Evolutionary conservation across 2,888 invertebrate genomes (phyloP).

Genomic region (Choreutis nemorana): DNA sequence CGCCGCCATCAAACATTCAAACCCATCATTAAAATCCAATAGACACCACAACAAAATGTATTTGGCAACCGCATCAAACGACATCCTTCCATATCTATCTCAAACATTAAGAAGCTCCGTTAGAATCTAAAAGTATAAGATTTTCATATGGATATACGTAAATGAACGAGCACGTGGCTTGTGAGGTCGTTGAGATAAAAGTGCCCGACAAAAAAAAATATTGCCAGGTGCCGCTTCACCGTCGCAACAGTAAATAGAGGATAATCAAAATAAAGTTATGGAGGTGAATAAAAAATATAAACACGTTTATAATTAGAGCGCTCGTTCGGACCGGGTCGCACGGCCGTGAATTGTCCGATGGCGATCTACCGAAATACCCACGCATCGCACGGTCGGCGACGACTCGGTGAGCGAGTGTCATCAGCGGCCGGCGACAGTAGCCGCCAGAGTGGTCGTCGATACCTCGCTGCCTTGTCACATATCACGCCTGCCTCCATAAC

Average conservation of each 20-base stretch:
- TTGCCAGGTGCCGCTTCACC: conserved; percentile 5
- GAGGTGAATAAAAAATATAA: conserved; percentile 59
- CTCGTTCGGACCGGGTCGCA: conserved; percentile 55
- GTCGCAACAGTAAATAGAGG: conserved; percentile 19
- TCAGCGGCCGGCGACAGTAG: conserved; percentile 17
- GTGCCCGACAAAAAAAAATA: no score
- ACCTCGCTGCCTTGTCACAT: no score
- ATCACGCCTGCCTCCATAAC: conserved; percentile 30
- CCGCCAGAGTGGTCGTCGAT: no score
- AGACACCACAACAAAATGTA: no score
- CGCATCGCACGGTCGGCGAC: conserved; percentile 54
- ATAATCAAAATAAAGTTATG: conserved; percentile 41
- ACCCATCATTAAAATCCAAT: no score
- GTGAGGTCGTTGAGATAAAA: conserved; percentile 38
- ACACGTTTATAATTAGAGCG: conserved; percentile 64
- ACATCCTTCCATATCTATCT: no score
- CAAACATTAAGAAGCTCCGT: no score
- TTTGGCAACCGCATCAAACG: no score
- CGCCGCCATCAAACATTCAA: no score
- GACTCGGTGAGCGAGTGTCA: no score
- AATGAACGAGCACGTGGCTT: conserved; percentile 54
- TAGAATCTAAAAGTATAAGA: no score
- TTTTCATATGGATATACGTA: no score
- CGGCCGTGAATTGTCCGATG: conserved; percentile 63
- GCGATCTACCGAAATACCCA: conserved; percentile 61